These are phyloP conservation scores for Steatocranus sp. DNA, from an alignment of 2,797 vertebrate genomes.

Conservation along the genomic window DNA sequence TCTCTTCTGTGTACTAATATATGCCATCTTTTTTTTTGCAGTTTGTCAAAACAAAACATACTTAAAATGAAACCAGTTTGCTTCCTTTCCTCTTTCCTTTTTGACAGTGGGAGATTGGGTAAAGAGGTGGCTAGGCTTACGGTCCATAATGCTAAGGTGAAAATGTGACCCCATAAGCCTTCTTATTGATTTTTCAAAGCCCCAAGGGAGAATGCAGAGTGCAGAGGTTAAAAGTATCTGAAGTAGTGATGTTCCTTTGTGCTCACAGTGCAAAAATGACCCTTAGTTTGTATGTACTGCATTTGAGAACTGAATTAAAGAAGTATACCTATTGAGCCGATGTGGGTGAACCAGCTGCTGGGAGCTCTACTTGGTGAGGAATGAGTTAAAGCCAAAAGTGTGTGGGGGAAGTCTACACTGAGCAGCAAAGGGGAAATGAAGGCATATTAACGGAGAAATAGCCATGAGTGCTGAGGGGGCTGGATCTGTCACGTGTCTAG, in stretches of 20 bases:
- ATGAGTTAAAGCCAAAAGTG: conserved; percentile 59
- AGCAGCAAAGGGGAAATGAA: conserved; percentile 63
- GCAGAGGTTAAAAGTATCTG: conserved; percentile 26
- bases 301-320: conserved; percentile 4
- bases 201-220: background rate
- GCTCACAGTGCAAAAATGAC: background rate
- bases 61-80: background rate
- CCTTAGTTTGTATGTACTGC: background rate
- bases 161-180: conserved; percentile 37
- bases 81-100: background rate
- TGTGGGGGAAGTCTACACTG: conserved; percentile 46
- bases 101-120: background rate
- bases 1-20: background rate
- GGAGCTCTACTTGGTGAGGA: conserved; percentile 35
- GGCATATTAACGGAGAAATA: conserved; percentile 66
- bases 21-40: background rate
- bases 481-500: conserved; percentile 63
- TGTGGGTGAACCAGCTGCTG: background rate
- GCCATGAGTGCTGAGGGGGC: conserved; percentile 54
- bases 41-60: background rate
- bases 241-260: background rate
- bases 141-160: conserved; percentile 23
- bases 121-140: conserved; percentile 3
- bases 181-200: conserved; percentile 37
- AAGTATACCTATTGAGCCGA: background rate